Conservation (phyloP, 2,797 vertebrate genomes). For the Trachurus trachurus region DNA sequence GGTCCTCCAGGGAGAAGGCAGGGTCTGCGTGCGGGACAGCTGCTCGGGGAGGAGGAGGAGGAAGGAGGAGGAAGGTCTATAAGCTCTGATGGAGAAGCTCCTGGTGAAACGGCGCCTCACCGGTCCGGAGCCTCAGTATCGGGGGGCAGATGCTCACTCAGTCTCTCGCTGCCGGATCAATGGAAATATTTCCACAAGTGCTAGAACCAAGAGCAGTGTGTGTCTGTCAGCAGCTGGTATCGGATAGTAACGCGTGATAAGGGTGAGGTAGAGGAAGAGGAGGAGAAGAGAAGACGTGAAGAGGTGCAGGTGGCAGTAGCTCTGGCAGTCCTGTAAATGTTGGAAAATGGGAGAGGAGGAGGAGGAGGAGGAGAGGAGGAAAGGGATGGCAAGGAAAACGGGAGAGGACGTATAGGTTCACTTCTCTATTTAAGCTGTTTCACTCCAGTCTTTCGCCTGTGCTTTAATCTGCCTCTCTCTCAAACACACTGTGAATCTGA, state of each 20-base stretch:
- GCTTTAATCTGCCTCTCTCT: constrained; percentile 75
- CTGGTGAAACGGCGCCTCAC: constrained; percentile 32
- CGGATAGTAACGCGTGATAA: constrained; percentile 63
- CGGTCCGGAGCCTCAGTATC: constrained; percentile 52
- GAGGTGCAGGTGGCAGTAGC: constrained; percentile 79
- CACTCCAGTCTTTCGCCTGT: constrained; percentile 72
- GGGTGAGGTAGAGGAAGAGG: constrained; percentile 74
- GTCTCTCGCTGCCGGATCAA: constrained; percentile 57
- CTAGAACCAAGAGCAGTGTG: constrained; percentile 49
- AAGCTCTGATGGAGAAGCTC: constrained; percentile 50
- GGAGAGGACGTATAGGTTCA: constrained; percentile 79
- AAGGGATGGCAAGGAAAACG: constrained; percentile 78
- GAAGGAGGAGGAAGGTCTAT: constrained; percentile 47
- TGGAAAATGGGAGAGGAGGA: constrained; percentile 75
- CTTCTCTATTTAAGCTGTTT: constrained; percentile 81
- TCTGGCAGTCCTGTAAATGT: constrained; percentile 64
- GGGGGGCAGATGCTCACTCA: constrained; percentile 54
- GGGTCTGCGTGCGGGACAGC: constrained; percentile 47
- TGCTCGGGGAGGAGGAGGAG: constrained; percentile 2
- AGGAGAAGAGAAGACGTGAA: constrained; percentile 51
- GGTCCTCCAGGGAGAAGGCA: constrained; percentile 65
- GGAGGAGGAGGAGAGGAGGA: constrained; percentile 72
- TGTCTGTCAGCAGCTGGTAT: constrained; percentile 49
- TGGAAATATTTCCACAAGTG: constrained; percentile 78
- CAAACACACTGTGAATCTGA: constrained; percentile 61